phyloP scores from a whole-genome alignment of 1,140 invertebrate genomes.

The Drosophila chauvacae region DNA sequence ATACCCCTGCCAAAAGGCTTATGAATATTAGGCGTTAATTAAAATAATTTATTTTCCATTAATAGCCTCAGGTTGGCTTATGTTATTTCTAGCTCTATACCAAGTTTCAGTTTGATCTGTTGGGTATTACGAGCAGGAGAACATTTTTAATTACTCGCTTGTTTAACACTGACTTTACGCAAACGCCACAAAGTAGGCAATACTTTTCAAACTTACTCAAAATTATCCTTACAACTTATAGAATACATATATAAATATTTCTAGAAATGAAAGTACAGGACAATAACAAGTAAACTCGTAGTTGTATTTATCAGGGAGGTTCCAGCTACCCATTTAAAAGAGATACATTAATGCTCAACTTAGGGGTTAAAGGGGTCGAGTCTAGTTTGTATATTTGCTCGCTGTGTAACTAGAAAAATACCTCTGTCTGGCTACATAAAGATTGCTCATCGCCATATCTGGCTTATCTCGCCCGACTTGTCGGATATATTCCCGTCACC shows the following conservation, averaged over 20 bases:
- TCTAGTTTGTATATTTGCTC: background rate
- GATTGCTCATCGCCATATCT: constrained; percentile 9
- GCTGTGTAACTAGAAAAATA: background rate
- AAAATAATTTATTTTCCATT: background rate
- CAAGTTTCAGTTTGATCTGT: background rate
- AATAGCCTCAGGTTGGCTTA: fast-evolving
- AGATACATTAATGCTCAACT: background rate
- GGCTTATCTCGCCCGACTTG: constrained; percentile 5
- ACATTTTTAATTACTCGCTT: background rate
- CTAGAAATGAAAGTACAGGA: no score
- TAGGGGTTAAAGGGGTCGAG: background rate
- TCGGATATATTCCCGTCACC: constrained; percentile 24
- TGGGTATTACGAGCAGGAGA: background rate
- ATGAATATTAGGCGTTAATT: background rate
- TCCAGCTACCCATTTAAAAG: background rate
- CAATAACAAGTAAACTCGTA: background rate
- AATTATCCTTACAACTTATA: background rate
- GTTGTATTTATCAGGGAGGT: background rate
- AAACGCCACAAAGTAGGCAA: constrained; percentile 1
- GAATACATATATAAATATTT: background rate
- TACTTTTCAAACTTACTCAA: background rate
- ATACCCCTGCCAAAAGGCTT: no score
- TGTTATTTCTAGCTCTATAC: background rate
- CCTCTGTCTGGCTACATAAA: constrained; percentile 4
- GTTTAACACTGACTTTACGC: background rate